phyloP scores from a whole-genome alignment of 2,113 vertebrate species.

The Ammospiza nelsoni region DNA sequence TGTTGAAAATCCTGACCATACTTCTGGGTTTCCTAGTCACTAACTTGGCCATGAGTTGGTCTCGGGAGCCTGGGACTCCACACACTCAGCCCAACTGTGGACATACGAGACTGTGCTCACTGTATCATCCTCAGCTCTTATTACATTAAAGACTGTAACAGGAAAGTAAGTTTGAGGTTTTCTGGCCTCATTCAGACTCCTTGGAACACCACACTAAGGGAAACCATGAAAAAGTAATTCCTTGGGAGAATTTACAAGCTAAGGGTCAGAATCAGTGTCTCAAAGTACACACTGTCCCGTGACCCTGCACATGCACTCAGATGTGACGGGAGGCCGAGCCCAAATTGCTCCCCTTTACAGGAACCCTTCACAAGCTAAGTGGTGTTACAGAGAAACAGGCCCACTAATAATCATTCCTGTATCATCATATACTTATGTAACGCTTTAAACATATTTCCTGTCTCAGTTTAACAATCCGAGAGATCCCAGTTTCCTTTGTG shows the following conservation, averaged over 20 bases:
- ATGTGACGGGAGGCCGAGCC: neutral
- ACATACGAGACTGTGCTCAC: accelerated
- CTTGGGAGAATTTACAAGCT: accelerated
- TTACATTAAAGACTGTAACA: neutral
- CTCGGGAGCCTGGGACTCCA: neutral
- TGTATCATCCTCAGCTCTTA: neutral
- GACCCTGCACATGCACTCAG: accelerated
- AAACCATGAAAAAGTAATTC: neutral
- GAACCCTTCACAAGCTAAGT: neutral
- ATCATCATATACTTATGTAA: neutral
- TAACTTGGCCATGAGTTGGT: neutral
- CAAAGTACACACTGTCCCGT: accelerated
- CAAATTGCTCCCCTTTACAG: neutral
- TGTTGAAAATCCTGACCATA: neutral
- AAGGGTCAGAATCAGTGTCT: neutral
- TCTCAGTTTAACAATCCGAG: neutral
- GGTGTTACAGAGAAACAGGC: neutral
- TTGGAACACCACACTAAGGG: neutral
- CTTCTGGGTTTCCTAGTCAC: neutral
- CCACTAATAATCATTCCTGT: neutral
- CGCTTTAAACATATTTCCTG: constrained; percentile 10
- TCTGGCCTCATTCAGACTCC: neutral
- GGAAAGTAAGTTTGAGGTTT: neutral
- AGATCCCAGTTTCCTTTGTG: neutral
- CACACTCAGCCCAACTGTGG: neutral